phyloP scores from a whole-genome alignment of 2,888 invertebrate genomes.

The Philopedon plagiatum region DNA sequence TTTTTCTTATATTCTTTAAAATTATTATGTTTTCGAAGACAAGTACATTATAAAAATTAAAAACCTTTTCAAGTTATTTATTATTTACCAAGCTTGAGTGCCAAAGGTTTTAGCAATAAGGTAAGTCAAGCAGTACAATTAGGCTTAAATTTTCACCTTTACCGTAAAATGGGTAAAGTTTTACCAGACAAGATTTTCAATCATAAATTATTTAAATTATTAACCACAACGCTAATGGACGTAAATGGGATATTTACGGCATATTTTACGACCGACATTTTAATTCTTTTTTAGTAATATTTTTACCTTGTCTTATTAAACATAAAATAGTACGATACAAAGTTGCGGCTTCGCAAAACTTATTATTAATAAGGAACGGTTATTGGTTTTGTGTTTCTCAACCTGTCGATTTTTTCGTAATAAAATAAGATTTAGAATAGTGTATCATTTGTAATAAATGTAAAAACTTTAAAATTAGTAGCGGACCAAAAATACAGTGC shows the following conservation, averaged over 20 bases:
- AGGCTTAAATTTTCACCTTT: slow-evolving; percentile 24
- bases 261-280: neutral
- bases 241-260: slow-evolving; percentile 15
- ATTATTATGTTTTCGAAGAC: neutral
- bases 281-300: neutral
- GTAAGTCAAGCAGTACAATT: slow-evolving; percentile 4
- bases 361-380: no score
- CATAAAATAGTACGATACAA: no score
- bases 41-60: neutral
- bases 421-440: no score
- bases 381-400: no score
- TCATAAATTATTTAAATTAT: slow-evolving; percentile 30
- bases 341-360: no score
- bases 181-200: slow-evolving; percentile 7
- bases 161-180: slow-evolving; percentile 24
- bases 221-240: slow-evolving; percentile 30
- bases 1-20: no score
- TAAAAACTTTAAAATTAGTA: no score
- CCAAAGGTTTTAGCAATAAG: slow-evolving; percentile 14
- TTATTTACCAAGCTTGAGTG: neutral
- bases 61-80: slow-evolving; percentile 11
- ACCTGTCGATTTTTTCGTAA: no score
- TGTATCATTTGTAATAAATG: no score
- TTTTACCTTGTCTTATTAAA: neutral
- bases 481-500: no score